Evolutionary conservation across 2,888 invertebrate genomes (phyloP).

Genomic region (Copidosoma aretas): DNA sequence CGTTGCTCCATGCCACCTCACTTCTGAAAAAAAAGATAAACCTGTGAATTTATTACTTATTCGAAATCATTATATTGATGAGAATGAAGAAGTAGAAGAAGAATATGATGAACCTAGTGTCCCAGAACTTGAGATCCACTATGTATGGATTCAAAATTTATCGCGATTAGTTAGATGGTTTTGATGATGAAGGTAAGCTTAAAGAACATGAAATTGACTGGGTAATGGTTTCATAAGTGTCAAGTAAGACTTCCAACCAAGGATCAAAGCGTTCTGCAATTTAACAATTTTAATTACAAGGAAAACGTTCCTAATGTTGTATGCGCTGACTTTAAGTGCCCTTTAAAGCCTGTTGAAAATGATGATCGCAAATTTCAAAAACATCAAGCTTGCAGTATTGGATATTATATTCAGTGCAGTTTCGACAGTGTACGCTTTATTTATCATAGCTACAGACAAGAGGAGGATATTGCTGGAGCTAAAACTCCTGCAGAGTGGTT

Average conservation of each 20-base stretch:
- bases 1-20: neutral
- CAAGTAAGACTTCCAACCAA: neutral
- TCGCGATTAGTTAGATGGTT: neutral
- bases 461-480: too few species aligned
- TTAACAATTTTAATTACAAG: neutral
- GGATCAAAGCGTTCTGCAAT: neutral
- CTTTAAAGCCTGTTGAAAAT: conserved; percentile 2
- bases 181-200: too few species aligned
- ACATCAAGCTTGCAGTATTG: too few species aligned
- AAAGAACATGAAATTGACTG: neutral
- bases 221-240: neutral
- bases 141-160: conserved; percentile 50
- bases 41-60: conserved; percentile 3
- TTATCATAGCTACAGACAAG: too few species aligned
- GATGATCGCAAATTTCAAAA: too few species aligned
- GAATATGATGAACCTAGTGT: too few species aligned
- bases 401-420: too few species aligned
- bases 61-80: neutral
- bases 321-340: conserved; percentile 38
- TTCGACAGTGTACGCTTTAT: too few species aligned
- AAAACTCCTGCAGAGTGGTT: too few species aligned
- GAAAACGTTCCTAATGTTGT: conserved; percentile 31
- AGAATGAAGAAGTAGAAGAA: neutral
- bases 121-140: neutral
- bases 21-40: neutral